phyloP scores from a whole-genome alignment of 2,797 vertebrate species.

The Poecile montanus region DNA sequence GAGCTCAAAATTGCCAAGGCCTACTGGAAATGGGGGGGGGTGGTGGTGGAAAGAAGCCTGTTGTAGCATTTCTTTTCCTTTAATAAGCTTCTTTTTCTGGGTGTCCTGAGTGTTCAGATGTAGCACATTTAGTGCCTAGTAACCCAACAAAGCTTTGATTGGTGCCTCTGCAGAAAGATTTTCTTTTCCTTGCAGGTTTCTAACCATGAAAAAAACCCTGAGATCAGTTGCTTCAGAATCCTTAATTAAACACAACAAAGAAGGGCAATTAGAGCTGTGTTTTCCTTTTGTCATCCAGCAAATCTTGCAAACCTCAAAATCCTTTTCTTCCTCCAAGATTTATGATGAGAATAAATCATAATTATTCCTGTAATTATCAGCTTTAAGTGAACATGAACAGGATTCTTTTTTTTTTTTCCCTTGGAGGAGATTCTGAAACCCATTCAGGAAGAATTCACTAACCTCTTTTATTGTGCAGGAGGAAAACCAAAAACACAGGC shows the following conservation, averaged over 20 bases:
- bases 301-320: constrained; percentile 32
- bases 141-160: constrained; percentile 80
- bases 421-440: neutral
- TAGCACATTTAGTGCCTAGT: constrained; percentile 76
- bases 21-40: neutral
- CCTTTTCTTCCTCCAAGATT: neutral
- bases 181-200: constrained; percentile 73
- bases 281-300: constrained; percentile 52
- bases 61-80: constrained; percentile 68
- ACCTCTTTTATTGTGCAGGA: neutral
- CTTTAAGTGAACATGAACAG: neutral
- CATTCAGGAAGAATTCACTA: constrained; percentile 13
- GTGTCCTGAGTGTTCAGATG: constrained; percentile 72
- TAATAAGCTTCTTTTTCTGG: constrained; percentile 69
- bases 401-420: neutral
- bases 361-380: neutral
- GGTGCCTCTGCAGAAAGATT: constrained; percentile 72
- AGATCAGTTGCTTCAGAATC: constrained; percentile 78
- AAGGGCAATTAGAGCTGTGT: constrained; percentile 70
- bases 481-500: constrained; percentile 1
- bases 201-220: constrained; percentile 72
- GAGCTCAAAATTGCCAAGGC: constrained; percentile 61
- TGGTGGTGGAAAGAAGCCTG: constrained; percentile 25
- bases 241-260: constrained; percentile 74
- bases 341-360: constrained; percentile 41